Conservation (phyloP, 1,140 invertebrate genomes). For the Drosophila ficusphila region DNA sequence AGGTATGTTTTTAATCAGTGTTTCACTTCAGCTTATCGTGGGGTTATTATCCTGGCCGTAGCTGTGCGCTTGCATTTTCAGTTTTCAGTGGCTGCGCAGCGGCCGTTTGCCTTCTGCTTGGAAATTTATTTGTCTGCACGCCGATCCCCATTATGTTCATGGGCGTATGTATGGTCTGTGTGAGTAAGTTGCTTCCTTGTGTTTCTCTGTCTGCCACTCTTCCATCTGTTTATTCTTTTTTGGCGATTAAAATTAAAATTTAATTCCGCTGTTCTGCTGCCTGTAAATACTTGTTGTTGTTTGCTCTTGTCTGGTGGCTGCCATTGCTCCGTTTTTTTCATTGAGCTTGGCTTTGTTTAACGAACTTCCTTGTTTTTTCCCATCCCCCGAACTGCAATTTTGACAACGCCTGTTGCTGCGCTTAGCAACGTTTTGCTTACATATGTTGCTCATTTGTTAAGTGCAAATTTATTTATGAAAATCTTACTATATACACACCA, state of each 20-base stretch:
- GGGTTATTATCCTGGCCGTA: background rate
- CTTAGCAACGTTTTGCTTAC: slow-evolving; percentile 73
- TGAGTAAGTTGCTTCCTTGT: slow-evolving; percentile 45
- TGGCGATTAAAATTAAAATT: slow-evolving; percentile 80
- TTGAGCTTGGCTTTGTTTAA: slow-evolving; percentile 71
- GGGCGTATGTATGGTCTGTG: background rate
- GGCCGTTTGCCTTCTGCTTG: slow-evolving; percentile 52
- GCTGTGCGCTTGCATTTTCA: slow-evolving; percentile 29
- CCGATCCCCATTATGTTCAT: slow-evolving; percentile 60
- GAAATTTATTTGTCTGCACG: slow-evolving; percentile 77
- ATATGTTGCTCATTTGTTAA: slow-evolving; percentile 71
- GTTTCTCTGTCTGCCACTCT: background rate
- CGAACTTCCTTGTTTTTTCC: slow-evolving; percentile 61
- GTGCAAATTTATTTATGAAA: slow-evolving; percentile 78
- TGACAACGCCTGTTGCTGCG: slow-evolving; percentile 63
- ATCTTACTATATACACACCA: slow-evolving; percentile 27
- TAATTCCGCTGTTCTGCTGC: slow-evolving; percentile 57
- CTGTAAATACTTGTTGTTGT: slow-evolving; percentile 25
- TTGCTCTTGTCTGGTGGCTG: slow-evolving; percentile 39
- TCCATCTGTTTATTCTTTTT: slow-evolving; percentile 63
- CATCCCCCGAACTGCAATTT: slow-evolving; percentile 7
- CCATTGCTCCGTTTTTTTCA: slow-evolving; percentile 42
- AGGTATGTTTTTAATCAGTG: slow-evolving; percentile 8
- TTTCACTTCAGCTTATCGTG: background rate
- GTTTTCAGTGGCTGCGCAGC: slow-evolving; percentile 44